Percentiles rank a stretch among this genome's conserved stretches.
These are phyloP conservation scores for Xiphorhynchus erythropygius DNA, from an alignment of 2,797 vertebrate species.

Conservation along the genomic window DNA sequence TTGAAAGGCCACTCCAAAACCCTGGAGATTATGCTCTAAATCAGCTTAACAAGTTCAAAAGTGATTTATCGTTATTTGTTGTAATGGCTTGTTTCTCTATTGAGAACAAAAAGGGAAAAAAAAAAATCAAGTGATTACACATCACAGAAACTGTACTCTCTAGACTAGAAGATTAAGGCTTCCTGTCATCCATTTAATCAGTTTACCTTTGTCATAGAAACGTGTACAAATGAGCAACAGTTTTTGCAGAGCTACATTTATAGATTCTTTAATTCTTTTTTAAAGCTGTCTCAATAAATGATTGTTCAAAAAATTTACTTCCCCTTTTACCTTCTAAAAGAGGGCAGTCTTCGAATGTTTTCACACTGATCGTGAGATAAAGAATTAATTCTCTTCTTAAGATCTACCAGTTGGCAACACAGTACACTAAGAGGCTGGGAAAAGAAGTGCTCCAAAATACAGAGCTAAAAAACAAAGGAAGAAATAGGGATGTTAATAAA, in stretches of 20 bases:
- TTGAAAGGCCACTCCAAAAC: background rate
- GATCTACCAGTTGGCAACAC: slow-evolving; percentile 83
- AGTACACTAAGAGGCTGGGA: slow-evolving; percentile 90
- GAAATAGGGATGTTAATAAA: background rate
- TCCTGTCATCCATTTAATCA: background rate
- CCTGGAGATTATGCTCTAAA: background rate
- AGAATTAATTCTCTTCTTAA: slow-evolving; percentile 71
- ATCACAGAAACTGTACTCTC: background rate
- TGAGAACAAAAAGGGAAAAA: background rate
- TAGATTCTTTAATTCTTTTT: background rate
- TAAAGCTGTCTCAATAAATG: background rate
- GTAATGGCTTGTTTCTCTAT: background rate
- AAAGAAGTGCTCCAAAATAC: slow-evolving; percentile 91
- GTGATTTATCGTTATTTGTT: background rate
- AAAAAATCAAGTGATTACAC: background rate
- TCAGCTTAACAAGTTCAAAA: background rate
- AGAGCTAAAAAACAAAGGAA: slow-evolving; percentile 81
- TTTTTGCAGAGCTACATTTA: background rate
- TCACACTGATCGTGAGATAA: slow-evolving; percentile 85
- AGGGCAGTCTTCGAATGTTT: slow-evolving; percentile 86
- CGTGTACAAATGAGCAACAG: background rate
- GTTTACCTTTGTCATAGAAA: background rate
- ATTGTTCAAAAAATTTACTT: background rate
- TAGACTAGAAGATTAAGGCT: background rate
- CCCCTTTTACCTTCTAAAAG: slow-evolving; percentile 87